Evolutionary conservation across 2,797 vertebrate species (phyloP).

Genomic region (Sternarchorhynchus goeldii): DNA sequence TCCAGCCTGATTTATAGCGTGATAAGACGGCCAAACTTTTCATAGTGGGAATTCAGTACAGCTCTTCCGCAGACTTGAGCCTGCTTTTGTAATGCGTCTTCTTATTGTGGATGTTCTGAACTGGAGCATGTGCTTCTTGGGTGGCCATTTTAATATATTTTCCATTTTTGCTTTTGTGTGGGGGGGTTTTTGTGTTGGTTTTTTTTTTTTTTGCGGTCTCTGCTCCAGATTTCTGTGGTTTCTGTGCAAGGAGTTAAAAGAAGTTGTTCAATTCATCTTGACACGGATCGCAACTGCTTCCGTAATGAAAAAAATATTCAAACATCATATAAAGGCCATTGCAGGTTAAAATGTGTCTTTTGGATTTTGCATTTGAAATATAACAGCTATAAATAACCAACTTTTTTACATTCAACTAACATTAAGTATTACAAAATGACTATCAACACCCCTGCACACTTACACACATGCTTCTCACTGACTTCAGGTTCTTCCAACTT

Average conservation of each 20-base stretch:
- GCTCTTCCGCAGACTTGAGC: constrained; percentile 60
- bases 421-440: too few relatives aligned
- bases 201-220: constrained; percentile 39
- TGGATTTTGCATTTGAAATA: constrained; percentile 24
- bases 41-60: constrained; percentile 66
- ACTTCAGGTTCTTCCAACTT: constrained; percentile 45
- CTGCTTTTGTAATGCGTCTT: constrained; percentile 46
- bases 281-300: constrained; percentile 46
- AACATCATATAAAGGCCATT: constrained; percentile 19
- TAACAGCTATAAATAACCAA: constrained; percentile 9
- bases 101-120: constrained; percentile 44
- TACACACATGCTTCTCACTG: constrained; percentile 49
- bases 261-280: constrained; percentile 57
- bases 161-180: constrained; percentile 48
- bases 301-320: constrained; percentile 46
- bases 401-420: too few relatives aligned
- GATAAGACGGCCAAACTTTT: constrained; percentile 70
- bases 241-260: constrained; percentile 54
- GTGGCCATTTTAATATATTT: constrained; percentile 40
- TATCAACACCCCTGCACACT: background rate
- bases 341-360: constrained; percentile 7
- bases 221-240: constrained; percentile 4
- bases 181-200: too few relatives aligned
- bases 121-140: constrained; percentile 39
- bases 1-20: constrained; percentile 73